These are phyloP conservation scores for Aythya fuligula DNA, from an alignment of 2,797 vertebrate species.

Conservation along the genomic window DNA sequence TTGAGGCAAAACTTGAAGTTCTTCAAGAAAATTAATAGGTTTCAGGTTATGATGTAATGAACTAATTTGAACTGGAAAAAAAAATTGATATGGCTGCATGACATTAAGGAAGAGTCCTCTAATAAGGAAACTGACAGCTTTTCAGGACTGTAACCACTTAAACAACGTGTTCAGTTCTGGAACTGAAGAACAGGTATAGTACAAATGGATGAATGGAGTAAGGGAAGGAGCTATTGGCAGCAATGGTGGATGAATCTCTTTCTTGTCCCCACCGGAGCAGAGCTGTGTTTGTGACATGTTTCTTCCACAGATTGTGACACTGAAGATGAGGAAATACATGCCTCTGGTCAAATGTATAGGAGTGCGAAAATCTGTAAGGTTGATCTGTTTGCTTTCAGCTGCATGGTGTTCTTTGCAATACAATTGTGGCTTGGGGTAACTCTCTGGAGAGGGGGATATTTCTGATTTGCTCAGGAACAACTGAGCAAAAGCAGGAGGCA, in stretches of 20 bases:
- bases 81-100: not conserved
- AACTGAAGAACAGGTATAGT: not conserved
- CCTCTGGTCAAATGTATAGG: not conserved
- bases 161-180: not conserved
- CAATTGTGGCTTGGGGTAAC: not conserved
- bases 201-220: not conserved
- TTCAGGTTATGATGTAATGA: not conserved
- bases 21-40: not conserved
- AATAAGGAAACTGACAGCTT: not conserved
- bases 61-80: not conserved
- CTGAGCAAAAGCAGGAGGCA: not conserved
- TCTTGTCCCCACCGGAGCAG: not conserved
- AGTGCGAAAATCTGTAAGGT: not conserved
- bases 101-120: not conserved
- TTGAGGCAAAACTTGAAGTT: not conserved
- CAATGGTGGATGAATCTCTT: not conserved
- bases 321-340: not conserved
- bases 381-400: not conserved
- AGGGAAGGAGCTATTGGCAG: not conserved
- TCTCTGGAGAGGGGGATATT: not conserved
- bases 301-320: not conserved
- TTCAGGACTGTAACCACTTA: not conserved
- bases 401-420: not conserved
- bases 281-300: not conserved
- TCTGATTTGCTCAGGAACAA: not conserved